phyloP scores from a whole-genome alignment of 2,888 invertebrate genomes.

The Acanthoscelides obtectus region DNA sequence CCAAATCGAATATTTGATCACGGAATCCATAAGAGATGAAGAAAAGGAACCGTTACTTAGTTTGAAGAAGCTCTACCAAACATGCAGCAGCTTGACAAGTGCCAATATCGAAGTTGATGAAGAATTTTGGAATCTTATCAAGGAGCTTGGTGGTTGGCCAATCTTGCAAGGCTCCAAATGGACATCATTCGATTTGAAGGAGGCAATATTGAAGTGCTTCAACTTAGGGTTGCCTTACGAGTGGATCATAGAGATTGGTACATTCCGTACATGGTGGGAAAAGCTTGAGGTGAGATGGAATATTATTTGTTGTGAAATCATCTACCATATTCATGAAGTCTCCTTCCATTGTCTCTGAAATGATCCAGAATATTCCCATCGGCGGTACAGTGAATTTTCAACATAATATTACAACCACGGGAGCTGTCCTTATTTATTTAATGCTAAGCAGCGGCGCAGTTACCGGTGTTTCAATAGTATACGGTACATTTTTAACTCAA shows the following conservation, averaged over 20 bases:
- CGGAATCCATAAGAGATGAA: slow-evolving; percentile 8
- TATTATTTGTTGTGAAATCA: background rate
- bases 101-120: slow-evolving; percentile 19
- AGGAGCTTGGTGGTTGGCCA: slow-evolving; percentile 17
- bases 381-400: no score
- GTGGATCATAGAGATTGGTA: slow-evolving; percentile 10
- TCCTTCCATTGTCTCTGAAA: no score
- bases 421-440: no score
- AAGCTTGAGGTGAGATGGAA: slow-evolving; percentile 6
- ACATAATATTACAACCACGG: no score
- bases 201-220: slow-evolving; percentile 6
- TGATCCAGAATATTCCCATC: no score
- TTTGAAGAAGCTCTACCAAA: slow-evolving; percentile 16
- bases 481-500: no score
- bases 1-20: slow-evolving; percentile 13
- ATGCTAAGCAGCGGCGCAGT: no score
- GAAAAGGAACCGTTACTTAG: background rate
- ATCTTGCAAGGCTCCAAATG: slow-evolving; percentile 9
- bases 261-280: background rate
- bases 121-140: slow-evolving; percentile 6
- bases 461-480: no score
- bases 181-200: slow-evolving; percentile 1
- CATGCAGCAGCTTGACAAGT: slow-evolving; percentile 17
- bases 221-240: slow-evolving; percentile 13
- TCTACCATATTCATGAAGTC: no score